These are phyloP conservation scores for Bombus cullumanus DNA, from an alignment of 1,140 invertebrate genomes.

Conservation along the genomic window DNA sequence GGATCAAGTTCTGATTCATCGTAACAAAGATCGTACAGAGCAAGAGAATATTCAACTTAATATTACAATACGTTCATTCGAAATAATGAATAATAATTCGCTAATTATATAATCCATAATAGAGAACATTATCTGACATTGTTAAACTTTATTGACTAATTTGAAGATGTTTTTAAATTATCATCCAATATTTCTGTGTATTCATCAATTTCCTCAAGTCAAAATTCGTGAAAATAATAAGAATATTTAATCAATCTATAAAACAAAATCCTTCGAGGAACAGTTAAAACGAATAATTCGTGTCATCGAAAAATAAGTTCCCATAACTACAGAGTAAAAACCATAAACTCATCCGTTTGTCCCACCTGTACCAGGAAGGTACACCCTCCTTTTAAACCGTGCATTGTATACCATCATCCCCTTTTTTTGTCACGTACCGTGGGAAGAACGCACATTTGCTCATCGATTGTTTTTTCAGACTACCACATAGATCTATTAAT, in stretches of 20 bases:
- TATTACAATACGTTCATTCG: neutral
- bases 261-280: neutral
- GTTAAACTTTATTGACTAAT: no score
- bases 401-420: slow-evolving; percentile 46
- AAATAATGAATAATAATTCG: neutral
- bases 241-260: neutral
- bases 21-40: neutral
- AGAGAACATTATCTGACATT: no score
- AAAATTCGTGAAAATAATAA: neutral
- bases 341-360: slow-evolving; percentile 43
- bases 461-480: slow-evolving; percentile 31
- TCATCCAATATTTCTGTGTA: no score
- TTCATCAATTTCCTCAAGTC: no score
- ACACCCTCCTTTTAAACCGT: slow-evolving; percentile 49
- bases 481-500: neutral
- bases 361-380: slow-evolving; percentile 60
- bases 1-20: neutral
- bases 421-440: slow-evolving; percentile 36
- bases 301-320: slow-evolving; percentile 29
- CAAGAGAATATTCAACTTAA: neutral
- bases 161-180: no score
- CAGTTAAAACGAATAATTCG: neutral
- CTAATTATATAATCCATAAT: no score
- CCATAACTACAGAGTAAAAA: slow-evolving; percentile 48
- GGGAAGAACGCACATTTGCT: slow-evolving; percentile 49